These are phyloP conservation scores for Thecophora atra DNA, from an alignment of 2,888 invertebrate species.

Conservation along the genomic window DNA sequence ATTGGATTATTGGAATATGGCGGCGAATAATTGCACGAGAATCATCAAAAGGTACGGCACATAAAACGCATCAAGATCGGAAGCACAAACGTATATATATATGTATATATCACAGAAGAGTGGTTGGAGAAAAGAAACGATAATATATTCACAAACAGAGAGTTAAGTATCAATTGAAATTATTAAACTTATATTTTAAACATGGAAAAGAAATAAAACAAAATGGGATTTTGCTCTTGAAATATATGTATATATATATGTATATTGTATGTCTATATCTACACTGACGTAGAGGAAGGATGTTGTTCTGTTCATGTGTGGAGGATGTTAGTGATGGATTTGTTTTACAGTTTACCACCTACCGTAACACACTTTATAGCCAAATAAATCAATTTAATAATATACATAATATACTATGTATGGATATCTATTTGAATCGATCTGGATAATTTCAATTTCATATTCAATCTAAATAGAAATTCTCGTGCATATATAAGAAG, in stretches of 20 bases:
- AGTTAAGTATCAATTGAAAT: conserved; percentile 18
- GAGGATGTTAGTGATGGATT: conserved; percentile 32
- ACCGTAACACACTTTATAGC: conserved; percentile 11
- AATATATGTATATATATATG: not conserved
- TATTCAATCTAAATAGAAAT: conserved; percentile 56
- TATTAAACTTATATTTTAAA: conserved; percentile 12
- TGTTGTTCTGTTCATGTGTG: conserved; percentile 11
- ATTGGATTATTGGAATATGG: conserved; percentile 11
- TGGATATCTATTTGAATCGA: not conserved
- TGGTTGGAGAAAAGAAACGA: conserved; percentile 7
- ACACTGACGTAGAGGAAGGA: conserved; percentile 15
- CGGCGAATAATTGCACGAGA: conserved; percentile 1
- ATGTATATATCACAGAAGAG: conserved; percentile 5
- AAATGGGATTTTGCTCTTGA: not conserved
- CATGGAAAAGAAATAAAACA: not conserved
- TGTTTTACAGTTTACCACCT: conserved; percentile 25
- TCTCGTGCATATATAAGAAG: conserved; percentile 62
- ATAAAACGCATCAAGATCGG: conserved; percentile 15
- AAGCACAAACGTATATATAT: not conserved
- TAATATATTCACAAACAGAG: conserved; percentile 17
- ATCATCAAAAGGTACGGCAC: conserved; percentile 16
- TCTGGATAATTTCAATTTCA: not conserved
- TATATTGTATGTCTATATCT: not conserved
- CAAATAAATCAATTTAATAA: not conserved
- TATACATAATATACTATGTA: not conserved